phyloP scores from a whole-genome alignment of 2,113 vertebrate species.

The Merops nubicus region DNA sequence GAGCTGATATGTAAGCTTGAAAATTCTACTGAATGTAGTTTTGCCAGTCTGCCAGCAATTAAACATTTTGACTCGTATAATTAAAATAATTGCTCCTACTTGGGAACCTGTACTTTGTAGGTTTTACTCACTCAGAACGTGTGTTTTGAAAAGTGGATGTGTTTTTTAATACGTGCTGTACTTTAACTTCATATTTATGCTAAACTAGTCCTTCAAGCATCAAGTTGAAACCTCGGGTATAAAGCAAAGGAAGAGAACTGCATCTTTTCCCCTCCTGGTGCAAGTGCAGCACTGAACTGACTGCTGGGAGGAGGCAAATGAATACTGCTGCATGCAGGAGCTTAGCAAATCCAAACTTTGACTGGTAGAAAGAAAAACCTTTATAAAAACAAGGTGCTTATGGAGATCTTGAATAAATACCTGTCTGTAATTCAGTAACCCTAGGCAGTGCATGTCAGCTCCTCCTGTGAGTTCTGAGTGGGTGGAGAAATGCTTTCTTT shows the following conservation, averaged over 20 bases:
- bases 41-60: not conserved
- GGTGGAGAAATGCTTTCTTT: not conserved
- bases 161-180: not conserved
- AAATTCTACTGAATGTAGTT: not conserved
- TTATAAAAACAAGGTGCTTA: not conserved
- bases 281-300: rapidly evolving
- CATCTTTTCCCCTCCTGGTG: not conserved
- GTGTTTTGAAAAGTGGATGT: not conserved
- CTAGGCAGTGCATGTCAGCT: not conserved
- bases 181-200: not conserved
- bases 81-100: not conserved
- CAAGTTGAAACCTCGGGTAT: not conserved
- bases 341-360: not conserved
- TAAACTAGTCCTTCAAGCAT: not conserved
- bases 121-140: not conserved
- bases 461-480: not conserved
- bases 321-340: not conserved
- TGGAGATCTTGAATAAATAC: not conserved
- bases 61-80: not conserved
- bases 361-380: not conserved
- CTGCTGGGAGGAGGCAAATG: not conserved
- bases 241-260: not conserved
- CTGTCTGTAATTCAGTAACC: not conserved
- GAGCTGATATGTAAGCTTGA: not conserved
- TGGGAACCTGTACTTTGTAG: not conserved